Evolutionary conservation across 1,140 invertebrate genomes (phyloP), one percentile per base, ranked within the genome.

Genomic region (Polyergus mexicanus): DNA sequence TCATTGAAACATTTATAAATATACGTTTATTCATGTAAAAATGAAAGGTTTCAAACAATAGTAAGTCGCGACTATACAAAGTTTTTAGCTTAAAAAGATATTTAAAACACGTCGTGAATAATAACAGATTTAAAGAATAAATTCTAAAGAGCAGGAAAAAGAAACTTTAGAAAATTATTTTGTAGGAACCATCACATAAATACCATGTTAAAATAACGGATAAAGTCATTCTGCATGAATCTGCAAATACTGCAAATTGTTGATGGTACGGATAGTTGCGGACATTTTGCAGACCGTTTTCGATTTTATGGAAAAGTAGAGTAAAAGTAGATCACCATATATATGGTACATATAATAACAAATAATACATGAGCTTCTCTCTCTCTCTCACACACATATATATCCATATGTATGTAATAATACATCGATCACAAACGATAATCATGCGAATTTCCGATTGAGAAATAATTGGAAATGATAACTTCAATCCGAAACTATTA

Each of bases 331-430:
- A 28, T 28, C 25, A 28, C 1, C 19, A 25, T 54, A 72, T 83
- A 32, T 44, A n/a, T n/a, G n/a, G n/a, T n/a, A 83, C 60, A 81
- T 72, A 71, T 22, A 74, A 83, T 81, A 72, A 81, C 71, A 28
- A 38, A 28, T 28, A 28, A 28, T 0, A 28, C n/a, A 58, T 58
- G n/a, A 71, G 51, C 5, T 44, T 19, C 2, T 35, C 35, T 38
- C 0, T 5, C 35, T 38, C 7, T 38, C 25, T 38, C 44, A 16
- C 32, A 11, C 6, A 25, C 25, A 11, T 3, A 25, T 10, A 13
- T 16, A 32, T 25, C 5, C 0, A 35, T 28, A 19, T 28, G 16
- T n/a, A 19, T 44, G 13, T 51, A 28, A 63, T 35, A 6, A 16
- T 35, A 19, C 16, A 63, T 19, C 3, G 3, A 28, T 62, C 38